phyloP scores from a whole-genome alignment of 2,797 vertebrate genomes.

The Microchirus variegatus region DNA sequence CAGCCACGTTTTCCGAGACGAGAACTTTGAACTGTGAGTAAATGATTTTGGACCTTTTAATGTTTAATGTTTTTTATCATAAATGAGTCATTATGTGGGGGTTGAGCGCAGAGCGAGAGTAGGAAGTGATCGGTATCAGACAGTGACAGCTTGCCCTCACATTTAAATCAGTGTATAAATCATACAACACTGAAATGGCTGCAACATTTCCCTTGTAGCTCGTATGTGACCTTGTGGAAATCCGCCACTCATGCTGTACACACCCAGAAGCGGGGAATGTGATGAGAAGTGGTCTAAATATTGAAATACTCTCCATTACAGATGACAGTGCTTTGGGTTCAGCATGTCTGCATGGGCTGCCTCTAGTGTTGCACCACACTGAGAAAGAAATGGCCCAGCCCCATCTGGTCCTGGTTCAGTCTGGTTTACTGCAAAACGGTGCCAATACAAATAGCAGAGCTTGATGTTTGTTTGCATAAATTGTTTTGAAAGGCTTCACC shows the following conservation, averaged over 20 bases:
- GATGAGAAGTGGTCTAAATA: slow-evolving; percentile 62
- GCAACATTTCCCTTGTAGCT: slow-evolving; percentile 25
- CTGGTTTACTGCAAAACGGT: slow-evolving; percentile 90
- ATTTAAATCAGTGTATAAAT: no score
- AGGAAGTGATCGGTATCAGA: slow-evolving; percentile 8
- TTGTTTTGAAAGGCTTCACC: slow-evolving; percentile 96
- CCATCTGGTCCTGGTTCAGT: slow-evolving; percentile 94
- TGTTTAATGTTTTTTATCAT: neutral
- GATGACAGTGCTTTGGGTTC: slow-evolving; percentile 36
- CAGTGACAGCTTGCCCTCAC: neutral
- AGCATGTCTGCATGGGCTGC: slow-evolving; percentile 62
- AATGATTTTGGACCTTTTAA: slow-evolving; percentile 26
- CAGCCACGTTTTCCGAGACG: slow-evolving; percentile 38
- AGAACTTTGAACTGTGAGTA: slow-evolving; percentile 26
- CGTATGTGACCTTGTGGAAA: slow-evolving; percentile 19
- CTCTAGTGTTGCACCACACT: slow-evolving; percentile 79
- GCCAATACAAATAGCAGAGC: slow-evolving; percentile 95
- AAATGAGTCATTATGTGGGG: slow-evolving; percentile 23
- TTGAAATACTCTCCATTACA: slow-evolving; percentile 56
- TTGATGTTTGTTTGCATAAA: slow-evolving; percentile 98
- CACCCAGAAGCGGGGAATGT: slow-evolving; percentile 42
- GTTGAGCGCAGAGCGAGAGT: slow-evolving; percentile 23
- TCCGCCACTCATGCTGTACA: slow-evolving; percentile 23
- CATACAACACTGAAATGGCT: no score
- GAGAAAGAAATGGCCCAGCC: slow-evolving; percentile 63